Evolutionary conservation across 2,113 vertebrate genomes (phyloP), one percentile per base, ranked within the genome.

Genomic region (Arothron firmamentum): DNA sequence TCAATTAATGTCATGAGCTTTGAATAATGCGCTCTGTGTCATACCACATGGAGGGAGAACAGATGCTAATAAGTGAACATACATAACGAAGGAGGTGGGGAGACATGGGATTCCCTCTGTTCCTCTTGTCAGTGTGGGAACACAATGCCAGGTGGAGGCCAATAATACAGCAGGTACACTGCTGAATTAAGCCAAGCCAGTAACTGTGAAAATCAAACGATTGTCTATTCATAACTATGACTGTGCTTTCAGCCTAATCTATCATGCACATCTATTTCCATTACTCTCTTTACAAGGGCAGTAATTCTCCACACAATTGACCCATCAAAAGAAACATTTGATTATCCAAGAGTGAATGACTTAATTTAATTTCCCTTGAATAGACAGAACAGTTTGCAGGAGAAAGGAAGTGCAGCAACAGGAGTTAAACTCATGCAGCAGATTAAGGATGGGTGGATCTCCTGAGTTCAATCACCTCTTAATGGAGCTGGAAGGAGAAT

Each of bases 1-100:
- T 90, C 88, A 91, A 91, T 91, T 84, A 89, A 89, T 87, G 88
- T 91, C 89, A 88, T 62, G 59, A 77, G 79, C 77, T 74, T 86
- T 90, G 87, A 91, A 73, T 86, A 89, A 90, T 90, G 85, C 74
- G 79, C 77, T 83, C 80, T 77, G 85, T 88, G 83, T 85, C 82
- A 78, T 77, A 77, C 84, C 83, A 85, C 85, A 87, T 80, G 78
- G 80, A 86, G 82, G 79, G 84, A 84, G 80, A 81, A 87, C 81
- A 84, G 84, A 81, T 76, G 67, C 82, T 89, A 83, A 83, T 79
- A 83, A 86, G 80, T 74, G 83, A 85, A 84, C 80, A 86, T 85
- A 84, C 86, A 86, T 86, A 80, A 76, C 72, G 78, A 85, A 85
- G 83, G 83, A 80, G 81, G 82, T 83, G 77, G 83, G 83, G 85